These are phyloP conservation scores for Corythornis cristatus DNA, from an alignment of 2,113 vertebrate genomes.

Conservation along the genomic window DNA sequence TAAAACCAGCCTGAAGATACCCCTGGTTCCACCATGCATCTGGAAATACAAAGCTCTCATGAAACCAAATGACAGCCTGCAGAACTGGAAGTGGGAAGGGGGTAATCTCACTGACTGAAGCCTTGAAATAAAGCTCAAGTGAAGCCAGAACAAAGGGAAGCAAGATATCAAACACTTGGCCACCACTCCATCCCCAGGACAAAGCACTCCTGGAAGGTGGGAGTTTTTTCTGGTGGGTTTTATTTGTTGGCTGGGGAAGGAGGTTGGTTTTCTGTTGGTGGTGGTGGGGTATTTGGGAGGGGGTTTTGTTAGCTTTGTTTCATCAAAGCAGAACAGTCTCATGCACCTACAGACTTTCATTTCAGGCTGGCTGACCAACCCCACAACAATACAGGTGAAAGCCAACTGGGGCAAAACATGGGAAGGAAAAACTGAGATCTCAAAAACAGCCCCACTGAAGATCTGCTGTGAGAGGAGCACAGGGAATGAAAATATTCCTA, in stretches of 20 bases:
- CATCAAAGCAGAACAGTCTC: accelerated
- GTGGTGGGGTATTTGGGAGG: background rate
- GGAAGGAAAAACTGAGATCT: background rate
- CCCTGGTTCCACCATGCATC: background rate
- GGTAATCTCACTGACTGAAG: background rate
- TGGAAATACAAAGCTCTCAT: background rate
- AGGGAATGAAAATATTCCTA: background rate
- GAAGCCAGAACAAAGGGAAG: background rate
- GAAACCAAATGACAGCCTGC: background rate
- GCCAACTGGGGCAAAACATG: background rate
- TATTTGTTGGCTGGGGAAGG: background rate
- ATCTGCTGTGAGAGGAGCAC: background rate
- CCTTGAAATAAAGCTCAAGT: background rate
- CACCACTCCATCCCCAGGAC: background rate
- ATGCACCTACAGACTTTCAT: too few species aligned
- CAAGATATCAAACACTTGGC: background rate
- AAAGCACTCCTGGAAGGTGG: background rate
- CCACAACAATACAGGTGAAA: background rate
- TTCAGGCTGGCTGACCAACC: background rate
- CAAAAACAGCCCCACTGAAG: background rate
- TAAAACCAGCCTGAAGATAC: background rate
- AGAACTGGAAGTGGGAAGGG: background rate
- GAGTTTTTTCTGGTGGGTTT: too few species aligned
- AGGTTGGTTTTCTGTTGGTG: background rate
- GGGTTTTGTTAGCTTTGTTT: background rate